phyloP scores from a whole-genome alignment of 2,888 invertebrate species.

The Rutpela maculata region DNA sequence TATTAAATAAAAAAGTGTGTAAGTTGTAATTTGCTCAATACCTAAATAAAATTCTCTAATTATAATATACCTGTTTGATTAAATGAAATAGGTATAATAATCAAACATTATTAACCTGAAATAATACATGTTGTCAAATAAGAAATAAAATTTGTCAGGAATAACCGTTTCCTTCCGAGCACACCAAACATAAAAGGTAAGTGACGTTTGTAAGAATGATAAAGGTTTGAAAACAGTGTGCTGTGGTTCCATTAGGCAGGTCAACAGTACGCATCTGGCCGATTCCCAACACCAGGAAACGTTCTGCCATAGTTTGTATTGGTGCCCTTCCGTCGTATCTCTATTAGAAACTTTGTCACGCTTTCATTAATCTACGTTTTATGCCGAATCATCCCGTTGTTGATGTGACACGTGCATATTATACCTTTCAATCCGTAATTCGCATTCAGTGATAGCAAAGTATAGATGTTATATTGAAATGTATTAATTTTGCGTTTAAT shows the following conservation, averaged over 20 bases:
- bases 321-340: constrained; percentile 67
- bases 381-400: constrained; percentile 65
- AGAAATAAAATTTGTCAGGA: neutral
- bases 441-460: constrained; percentile 49
- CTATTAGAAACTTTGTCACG: constrained; percentile 67
- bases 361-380: constrained; percentile 69
- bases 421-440: constrained; percentile 63
- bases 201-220: constrained; percentile 57
- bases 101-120: too few relatives aligned
- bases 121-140: neutral
- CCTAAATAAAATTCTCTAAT: too few relatives aligned
- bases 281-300: constrained; percentile 60
- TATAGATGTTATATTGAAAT: constrained; percentile 16
- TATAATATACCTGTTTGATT: too few relatives aligned
- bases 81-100: too few relatives aligned
- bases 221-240: constrained; percentile 65
- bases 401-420: constrained; percentile 62
- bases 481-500: neutral
- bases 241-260: constrained; percentile 69
- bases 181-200: constrained; percentile 52
- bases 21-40: too few relatives aligned
- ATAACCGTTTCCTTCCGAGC: neutral
- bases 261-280: constrained; percentile 68
- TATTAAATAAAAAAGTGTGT: too few relatives aligned
- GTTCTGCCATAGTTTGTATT: constrained; percentile 41